Conservation (phyloP, 1,140 invertebrate genomes). For the Pachyrhynchus sulphureomaculatus region DNA sequence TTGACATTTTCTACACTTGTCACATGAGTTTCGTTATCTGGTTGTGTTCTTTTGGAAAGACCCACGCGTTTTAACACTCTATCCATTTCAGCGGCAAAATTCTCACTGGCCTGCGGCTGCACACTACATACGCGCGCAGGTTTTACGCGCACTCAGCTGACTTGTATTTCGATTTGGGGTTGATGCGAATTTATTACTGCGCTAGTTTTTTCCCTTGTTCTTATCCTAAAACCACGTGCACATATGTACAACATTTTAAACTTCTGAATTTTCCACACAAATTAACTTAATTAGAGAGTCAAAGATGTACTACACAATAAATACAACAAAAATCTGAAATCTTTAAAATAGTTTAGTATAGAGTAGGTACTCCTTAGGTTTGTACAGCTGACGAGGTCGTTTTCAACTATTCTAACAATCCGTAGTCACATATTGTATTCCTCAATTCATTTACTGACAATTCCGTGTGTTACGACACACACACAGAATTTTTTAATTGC, state of each 20-base stretch:
- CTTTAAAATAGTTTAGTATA: too few species aligned
- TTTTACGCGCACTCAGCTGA: slow-evolving; percentile 43
- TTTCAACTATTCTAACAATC: too few species aligned
- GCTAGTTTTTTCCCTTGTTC: background rate
- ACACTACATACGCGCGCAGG: slow-evolving; percentile 28
- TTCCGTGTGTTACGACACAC: too few species aligned
- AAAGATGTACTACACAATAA: too few species aligned
- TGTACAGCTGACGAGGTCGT: too few species aligned
- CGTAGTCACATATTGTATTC: too few species aligned
- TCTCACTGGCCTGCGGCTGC: slow-evolving; percentile 31
- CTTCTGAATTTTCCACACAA: background rate
- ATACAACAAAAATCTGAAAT: too few species aligned
- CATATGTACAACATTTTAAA: background rate
- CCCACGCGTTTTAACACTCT: slow-evolving; percentile 51
- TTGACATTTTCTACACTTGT: slow-evolving; percentile 33
- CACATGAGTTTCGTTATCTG: slow-evolving; percentile 33
- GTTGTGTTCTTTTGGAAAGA: slow-evolving; percentile 47
- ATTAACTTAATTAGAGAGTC: too few species aligned
- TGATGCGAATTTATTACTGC: slow-evolving; percentile 27
- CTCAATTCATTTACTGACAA: too few species aligned
- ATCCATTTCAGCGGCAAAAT: slow-evolving; percentile 46
- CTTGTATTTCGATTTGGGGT: slow-evolving; percentile 22
- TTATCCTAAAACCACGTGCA: slow-evolving; percentile 24
- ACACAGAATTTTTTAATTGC: too few species aligned
- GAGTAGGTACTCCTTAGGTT: too few species aligned